Base-by-base conservation (phyloP, 2,888 invertebrate genomes). In the Drosophila maculinotata region DNA sequence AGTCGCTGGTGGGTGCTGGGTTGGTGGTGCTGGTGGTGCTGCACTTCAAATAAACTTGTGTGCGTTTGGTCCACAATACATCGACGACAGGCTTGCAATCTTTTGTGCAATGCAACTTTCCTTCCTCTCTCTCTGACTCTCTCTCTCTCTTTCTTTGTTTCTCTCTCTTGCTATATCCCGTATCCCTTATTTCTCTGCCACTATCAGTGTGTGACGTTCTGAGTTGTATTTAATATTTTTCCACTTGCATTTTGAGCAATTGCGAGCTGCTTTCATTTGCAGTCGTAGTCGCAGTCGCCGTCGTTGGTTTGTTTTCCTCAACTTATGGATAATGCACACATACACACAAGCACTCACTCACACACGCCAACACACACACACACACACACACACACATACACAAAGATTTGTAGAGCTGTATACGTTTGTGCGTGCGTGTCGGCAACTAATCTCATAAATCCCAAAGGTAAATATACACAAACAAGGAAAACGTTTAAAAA, bases 371-470 rank as follows among this genome's bases (percentile, higher is more conserved):
- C 14, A 28, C 28, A 41, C 10, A 31, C 3, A 23, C 20, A 28
- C 7, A 36, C 10, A 30, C 12, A 42, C 4, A 20, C 2, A 30
- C 10, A 48, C 0, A 33, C 5, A 38, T 1, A 41, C 5, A 14
- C 1, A 20, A 20, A 47, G 12, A 36, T 49, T 9, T 20, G 12
- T 35, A 12, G 28, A 31, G 14, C 7, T 38, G 20, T 15, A 0
- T 12, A 10, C 31, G 28, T 17, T 17, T 20, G 38, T 59, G 39
- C 47, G 60, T 52, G 59, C 57, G 57, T 53, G 67, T 71, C 66
- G 74, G 81, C 56, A 80, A 71, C 78, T 81, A 85, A 81, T 81
- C 85, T 82, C 82, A 85, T 82, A 85, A 81, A 81, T 81, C 81
- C 79, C 82, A 82, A 85, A 85, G 85, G 81, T 85, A 85, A 81